These are phyloP conservation scores for Xiphophorus hellerii DNA, from an alignment of 2,113 vertebrate genomes.

Conservation along the genomic window DNA sequence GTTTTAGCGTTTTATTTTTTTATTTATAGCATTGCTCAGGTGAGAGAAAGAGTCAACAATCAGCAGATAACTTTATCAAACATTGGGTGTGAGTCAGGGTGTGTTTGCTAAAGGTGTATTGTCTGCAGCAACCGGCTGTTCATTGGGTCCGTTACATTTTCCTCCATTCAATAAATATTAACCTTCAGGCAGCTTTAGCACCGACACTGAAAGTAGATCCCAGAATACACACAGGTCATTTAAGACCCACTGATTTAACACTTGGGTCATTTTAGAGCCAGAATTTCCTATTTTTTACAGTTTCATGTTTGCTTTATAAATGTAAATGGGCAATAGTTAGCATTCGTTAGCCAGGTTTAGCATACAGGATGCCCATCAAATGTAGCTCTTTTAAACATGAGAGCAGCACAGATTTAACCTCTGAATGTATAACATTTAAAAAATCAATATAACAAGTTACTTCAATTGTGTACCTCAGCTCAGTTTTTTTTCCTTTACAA, in stretches of 20 bases:
- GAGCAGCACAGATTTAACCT: too few species aligned
- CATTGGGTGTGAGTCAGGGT: slow-evolving; percentile 17
- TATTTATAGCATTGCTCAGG: neutral
- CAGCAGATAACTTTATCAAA: slow-evolving; percentile 52
- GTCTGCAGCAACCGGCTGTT: slow-evolving; percentile 25
- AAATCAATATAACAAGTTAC: too few species aligned
- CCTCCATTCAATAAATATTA: slow-evolving; percentile 74
- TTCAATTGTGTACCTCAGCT: too few species aligned
- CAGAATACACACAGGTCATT: neutral
- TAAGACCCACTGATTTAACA: neutral
- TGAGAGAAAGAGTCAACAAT: slow-evolving; percentile 41
- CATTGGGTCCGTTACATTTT: slow-evolving; percentile 76
- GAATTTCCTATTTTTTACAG: neutral
- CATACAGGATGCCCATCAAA: too few species aligned
- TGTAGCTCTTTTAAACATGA: too few species aligned
- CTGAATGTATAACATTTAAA: too few species aligned
- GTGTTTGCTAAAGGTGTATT: slow-evolving; percentile 63
- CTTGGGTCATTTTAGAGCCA: neutral
- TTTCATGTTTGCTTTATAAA: neutral
- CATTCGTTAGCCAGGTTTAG: neutral
- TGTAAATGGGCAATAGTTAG: neutral
- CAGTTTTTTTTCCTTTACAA: too few species aligned
- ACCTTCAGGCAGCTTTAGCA: slow-evolving; percentile 23
- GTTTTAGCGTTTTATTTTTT: slow-evolving; percentile 14
- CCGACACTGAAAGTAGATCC: neutral